Evolutionary conservation across 2,113 vertebrate species (phyloP).

Genomic region (Micromys minutus): DNA sequence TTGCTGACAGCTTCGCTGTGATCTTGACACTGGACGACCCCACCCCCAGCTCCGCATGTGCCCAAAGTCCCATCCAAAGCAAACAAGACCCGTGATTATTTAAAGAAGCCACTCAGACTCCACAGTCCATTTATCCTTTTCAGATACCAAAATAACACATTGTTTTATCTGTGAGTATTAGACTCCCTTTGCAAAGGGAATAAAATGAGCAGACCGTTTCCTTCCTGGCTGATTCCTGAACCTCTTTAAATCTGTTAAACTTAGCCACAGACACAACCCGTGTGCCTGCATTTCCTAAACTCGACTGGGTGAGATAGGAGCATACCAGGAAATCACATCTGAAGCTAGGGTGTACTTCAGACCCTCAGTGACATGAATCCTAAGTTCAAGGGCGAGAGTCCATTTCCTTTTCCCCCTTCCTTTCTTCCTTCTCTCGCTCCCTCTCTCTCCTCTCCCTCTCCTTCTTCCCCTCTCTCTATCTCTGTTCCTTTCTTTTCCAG

Average conservation of each 20-base stretch:
- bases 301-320: neutral
- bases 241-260: conserved; percentile 82
- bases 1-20: conserved; percentile 20
- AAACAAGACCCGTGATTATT: conserved; percentile 82
- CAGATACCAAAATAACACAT: conserved; percentile 86
- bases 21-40: neutral
- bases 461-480: too few relatives aligned
- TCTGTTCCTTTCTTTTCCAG: too few relatives aligned
- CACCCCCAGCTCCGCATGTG: neutral
- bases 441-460: too few relatives aligned
- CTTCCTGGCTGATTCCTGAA: conserved; percentile 91
- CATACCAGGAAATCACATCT: neutral
- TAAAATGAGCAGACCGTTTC: conserved; percentile 94
- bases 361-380: neutral
- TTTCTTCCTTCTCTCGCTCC: too few relatives aligned
- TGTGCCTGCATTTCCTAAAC: conserved; percentile 77
- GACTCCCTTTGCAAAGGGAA: conserved; percentile 90
- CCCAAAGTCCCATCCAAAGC: conserved; percentile 77
- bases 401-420: too few relatives aligned
- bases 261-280: conserved; percentile 49
- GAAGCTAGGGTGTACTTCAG: neutral
- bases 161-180: conserved; percentile 87
- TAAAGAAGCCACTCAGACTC: conserved; percentile 78
- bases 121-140: conserved; percentile 80
- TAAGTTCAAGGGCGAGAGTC: neutral